Percentiles rank a stretch among this genome's conserved stretches.
Evolutionary conservation across 2,113 vertebrate species (phyloP).

Genomic region (Pagrus major): DNA sequence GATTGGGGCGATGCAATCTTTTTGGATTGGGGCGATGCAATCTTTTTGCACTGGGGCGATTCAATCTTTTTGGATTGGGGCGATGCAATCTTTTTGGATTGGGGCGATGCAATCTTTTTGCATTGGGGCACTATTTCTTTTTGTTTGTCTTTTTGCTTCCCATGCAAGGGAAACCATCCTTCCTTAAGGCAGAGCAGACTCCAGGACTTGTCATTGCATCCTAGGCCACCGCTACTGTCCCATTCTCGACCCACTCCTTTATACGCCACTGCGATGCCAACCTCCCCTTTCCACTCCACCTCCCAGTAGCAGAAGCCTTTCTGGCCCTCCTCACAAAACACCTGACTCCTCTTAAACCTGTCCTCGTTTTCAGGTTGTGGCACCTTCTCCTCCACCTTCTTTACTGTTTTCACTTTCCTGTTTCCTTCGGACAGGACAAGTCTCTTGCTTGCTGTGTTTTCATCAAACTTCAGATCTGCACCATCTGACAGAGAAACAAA

Average conservation of each 20-base stretch:
- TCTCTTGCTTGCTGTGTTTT: conserved; percentile 28
- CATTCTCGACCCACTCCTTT: neutral
- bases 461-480: conserved; percentile 49
- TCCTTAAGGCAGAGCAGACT: accelerated
- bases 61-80: too few relatives aligned
- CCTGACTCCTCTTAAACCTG: conserved; percentile 54
- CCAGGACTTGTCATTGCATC: conserved; percentile 57
- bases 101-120: conserved; percentile 44
- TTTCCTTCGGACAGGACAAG: conserved; percentile 34
- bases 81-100: too few relatives aligned
- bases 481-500: conserved; percentile 48
- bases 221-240: conserved; percentile 3
- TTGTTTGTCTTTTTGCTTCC: neutral
- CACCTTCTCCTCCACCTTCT: neutral
- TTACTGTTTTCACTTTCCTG: conserved; percentile 4
- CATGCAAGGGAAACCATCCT: neutral
- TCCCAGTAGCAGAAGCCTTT: too few relatives aligned
- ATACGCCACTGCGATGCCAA: conserved; percentile 45
- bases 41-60: too few relatives aligned
- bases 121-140: accelerated
- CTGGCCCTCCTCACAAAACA: conserved; percentile 34
- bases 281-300: neutral
- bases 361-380: neutral
- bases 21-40: too few relatives aligned
- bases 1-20: too few relatives aligned